Conservation (phyloP, 2,797 vertebrate genomes). For the Peromyscus melanophrys region DNA sequence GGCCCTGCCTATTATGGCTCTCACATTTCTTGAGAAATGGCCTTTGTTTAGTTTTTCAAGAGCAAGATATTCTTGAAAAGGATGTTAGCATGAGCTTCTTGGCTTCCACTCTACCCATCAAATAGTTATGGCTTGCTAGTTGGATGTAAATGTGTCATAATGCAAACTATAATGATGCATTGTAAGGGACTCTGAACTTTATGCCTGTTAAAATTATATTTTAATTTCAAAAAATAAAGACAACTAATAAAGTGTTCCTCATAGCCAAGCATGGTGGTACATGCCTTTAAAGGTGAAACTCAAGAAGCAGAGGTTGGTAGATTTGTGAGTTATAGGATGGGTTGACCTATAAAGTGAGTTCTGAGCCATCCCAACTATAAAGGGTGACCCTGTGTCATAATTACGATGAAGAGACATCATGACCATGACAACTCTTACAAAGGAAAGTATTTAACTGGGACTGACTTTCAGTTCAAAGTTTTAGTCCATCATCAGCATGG, state of each 20-base stretch:
- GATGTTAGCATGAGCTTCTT: neutral
- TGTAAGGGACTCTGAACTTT: fast-evolving
- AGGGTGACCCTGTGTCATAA: no score
- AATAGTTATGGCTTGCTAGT: neutral
- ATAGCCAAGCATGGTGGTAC: no score
- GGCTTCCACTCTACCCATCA: neutral
- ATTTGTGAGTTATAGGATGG: no score
- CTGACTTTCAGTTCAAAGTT: neutral
- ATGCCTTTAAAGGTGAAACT: no score
- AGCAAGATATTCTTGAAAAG: neutral
- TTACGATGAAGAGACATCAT: no score
- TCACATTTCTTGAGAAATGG: neutral
- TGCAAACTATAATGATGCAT: neutral
- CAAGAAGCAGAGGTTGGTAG: no score
- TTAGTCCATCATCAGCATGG: neutral
- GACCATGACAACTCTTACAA: no score
- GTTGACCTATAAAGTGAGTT: neutral
- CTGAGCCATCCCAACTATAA: neutral
- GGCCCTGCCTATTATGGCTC: neutral
- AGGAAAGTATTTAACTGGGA: neutral
- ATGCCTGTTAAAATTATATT: neutral
- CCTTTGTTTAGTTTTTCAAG: neutral
- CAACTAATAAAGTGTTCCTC: neutral
- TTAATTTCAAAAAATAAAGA: neutral
- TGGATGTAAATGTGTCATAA: neutral